Base-by-base conservation (phyloP, 2,797 vertebrate genomes). In the Protonibea diacanthus region DNA sequence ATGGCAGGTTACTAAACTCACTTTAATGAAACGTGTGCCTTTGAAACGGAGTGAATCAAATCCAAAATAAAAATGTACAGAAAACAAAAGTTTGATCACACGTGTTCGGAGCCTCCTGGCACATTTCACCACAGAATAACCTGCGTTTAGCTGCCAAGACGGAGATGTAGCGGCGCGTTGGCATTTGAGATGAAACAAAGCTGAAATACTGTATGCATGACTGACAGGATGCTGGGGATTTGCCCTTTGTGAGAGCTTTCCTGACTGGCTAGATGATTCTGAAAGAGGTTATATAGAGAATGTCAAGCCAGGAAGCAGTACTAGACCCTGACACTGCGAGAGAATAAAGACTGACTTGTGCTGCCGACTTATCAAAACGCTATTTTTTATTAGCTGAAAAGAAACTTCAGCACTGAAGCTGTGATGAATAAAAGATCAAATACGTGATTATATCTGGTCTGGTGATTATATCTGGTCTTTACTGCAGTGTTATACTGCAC, bases 391-490 rank as follows among this genome's bases (percentile, higher is more conserved):
- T 71, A 74, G 60, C 62, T 53, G 65, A 78, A 76, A 74, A 69
- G 68, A 82, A 88, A 87, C 53, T 81, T 74, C 27, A 59, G 53
- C 10, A 12, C 33, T 52, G 59, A 51, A 33, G 60, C 66, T 75
- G 21, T 76, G 66, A 84, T 85, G 83, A 88, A 89, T 80, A 86
- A 86, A 88, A 90, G 81, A 88, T 88, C 86, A 88, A 89, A 90
- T 71, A 71, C 7, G 73, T 81, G 82, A 91, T 87, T 76, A 81
- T 75, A 78, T 87, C 84, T 84, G 88, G 68, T 86, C 84, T 53
- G 75, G 63, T 88, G 90, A 88, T 89, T 85, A 88, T 77, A 86
- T 90, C 82, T 72, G 79, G 64, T 89, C 87, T 83, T 88, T 86
- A 86, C 86, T 63, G 85, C 85, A 25, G 80, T 71, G 82, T 85